Evolutionary conservation across 2,888 invertebrate genomes (phyloP).

Genomic region (Sturmia bella): DNA sequence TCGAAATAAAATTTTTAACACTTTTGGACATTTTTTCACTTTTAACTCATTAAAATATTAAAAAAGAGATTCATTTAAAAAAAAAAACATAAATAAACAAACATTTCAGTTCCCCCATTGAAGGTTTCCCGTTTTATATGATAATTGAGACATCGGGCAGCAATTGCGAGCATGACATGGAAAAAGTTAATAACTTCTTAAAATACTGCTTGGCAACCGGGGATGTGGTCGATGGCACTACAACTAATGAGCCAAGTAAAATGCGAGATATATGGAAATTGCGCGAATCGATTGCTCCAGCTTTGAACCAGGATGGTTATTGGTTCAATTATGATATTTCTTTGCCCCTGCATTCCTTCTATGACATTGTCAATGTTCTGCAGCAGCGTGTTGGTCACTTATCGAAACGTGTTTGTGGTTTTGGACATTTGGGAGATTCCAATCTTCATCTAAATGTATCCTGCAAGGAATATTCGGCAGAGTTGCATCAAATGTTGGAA

Average conservation of each 20-base stretch:
- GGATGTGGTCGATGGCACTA: constrained; percentile 90
- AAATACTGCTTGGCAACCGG: constrained; percentile 87
- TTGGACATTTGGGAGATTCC: constrained; percentile 98
- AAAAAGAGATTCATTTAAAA: too few relatives aligned
- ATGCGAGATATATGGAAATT: constrained; percentile 92
- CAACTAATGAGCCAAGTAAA: constrained; percentile 91
- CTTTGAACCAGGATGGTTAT: constrained; percentile 91
- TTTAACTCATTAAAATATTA: too few relatives aligned
- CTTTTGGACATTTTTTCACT: too few relatives aligned
- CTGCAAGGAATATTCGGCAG: constrained; percentile 85
- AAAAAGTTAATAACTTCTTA: constrained; percentile 91
- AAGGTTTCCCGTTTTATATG: constrained; percentile 90
- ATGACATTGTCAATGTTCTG: constrained; percentile 90
- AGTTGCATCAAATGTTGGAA: constrained; percentile 87
- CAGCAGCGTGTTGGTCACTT: constrained; percentile 85
- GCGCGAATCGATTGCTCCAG: constrained; percentile 90
- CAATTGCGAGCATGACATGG: constrained; percentile 91
- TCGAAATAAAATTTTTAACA: too few relatives aligned
- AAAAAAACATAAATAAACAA: neutral
- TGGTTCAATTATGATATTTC: constrained; percentile 98
- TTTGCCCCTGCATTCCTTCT: constrained; percentile 91
- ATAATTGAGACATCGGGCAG: constrained; percentile 95
- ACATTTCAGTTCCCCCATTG: constrained; percentile 83
- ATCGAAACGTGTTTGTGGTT: constrained; percentile 88
- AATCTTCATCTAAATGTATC: constrained; percentile 96